Evolutionary conservation across 53 echinoderm and acorn worm species (phyloP).

Genomic region (Arbacia lixula): DNA sequence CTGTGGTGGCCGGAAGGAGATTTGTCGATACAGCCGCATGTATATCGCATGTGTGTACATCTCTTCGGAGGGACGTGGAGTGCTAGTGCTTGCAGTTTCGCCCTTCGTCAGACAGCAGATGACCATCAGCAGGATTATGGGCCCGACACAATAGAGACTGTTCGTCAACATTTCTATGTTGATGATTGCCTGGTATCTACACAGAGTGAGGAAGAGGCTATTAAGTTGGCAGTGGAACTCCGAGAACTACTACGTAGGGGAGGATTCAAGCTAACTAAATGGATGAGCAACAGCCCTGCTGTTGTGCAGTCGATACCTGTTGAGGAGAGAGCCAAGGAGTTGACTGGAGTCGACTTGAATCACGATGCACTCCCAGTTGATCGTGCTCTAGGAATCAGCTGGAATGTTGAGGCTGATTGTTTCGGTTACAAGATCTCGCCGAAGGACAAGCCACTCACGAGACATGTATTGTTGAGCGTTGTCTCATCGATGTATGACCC

Average conservation of each 20-base stretch:
- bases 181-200: constrained; percentile 76
- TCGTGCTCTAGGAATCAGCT: too few species aligned
- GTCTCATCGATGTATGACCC: too few species aligned
- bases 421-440: too few species aligned
- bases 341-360: too few species aligned
- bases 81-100: constrained; percentile 59
- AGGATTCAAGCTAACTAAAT: constrained; percentile 68
- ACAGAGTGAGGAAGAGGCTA: constrained; percentile 54
- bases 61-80: constrained; percentile 58
- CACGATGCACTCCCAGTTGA: too few species aligned
- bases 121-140: constrained; percentile 44
- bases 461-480: too few species aligned
- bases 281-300: constrained; percentile 58
- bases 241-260: constrained; percentile 47
- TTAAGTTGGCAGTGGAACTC: constrained; percentile 39
- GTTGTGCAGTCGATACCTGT: constrained; percentile 48
- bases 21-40: constrained; percentile 36
- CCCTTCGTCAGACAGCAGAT: constrained; percentile 59
- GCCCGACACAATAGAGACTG: constrained; percentile 42
- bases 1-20: constrained; percentile 68
- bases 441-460: too few species aligned
- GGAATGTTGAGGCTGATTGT: too few species aligned
- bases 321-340: constrained; percentile 62
- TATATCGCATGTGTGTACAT: constrained; percentile 63
- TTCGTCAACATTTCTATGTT: constrained; percentile 70